Percentiles rank a stretch among this genome's conserved stretches.
phyloP scores from a whole-genome alignment of 2,113 vertebrate genomes.

The Castor canadensis region DNA sequence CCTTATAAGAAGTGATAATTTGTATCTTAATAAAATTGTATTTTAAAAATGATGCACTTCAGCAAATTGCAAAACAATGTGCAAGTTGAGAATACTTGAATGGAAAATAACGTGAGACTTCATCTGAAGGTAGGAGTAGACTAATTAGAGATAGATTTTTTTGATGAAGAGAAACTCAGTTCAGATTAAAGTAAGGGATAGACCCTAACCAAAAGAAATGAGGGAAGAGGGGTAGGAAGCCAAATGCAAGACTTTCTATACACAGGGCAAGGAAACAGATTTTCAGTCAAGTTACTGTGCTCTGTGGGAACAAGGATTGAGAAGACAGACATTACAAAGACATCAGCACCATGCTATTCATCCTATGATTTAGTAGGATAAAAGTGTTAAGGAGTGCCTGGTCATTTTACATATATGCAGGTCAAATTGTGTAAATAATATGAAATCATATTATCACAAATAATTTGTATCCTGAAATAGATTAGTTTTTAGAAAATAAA shows the following conservation, averaged over 20 bases:
- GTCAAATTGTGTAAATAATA: background rate
- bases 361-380: background rate
- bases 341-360: background rate
- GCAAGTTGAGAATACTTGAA: background rate
- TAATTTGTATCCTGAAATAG: background rate
- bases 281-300: background rate
- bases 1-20: background rate
- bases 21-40: background rate
- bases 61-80: background rate
- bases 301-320: no score
- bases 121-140: background rate
- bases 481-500: slow-evolving; percentile 1
- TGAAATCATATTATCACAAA: background rate
- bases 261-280: background rate
- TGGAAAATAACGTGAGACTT: background rate
- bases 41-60: background rate
- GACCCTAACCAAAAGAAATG: background rate
- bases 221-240: background rate
- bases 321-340: background rate
- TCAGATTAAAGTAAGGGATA: background rate
- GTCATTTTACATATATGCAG: background rate
- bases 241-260: background rate
- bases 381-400: background rate
- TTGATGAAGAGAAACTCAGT: background rate
- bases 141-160: background rate